Base-by-base conservation (phyloP, 1,140 invertebrate genomes). In the Campodea augens region DNA sequence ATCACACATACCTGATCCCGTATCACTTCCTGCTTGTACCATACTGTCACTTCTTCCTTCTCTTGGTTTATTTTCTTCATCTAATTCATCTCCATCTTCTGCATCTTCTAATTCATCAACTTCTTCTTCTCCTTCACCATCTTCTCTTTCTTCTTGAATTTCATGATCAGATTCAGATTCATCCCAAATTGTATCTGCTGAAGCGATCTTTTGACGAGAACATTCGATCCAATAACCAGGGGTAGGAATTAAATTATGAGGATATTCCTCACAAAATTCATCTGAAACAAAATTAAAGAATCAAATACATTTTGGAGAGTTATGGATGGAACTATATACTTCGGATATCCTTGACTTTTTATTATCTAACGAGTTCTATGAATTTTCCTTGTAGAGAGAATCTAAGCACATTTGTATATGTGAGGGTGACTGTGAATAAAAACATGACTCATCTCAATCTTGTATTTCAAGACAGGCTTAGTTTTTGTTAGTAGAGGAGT, bases 201-300 rank as follows among this genome's bases (percentile, higher is more conserved):
- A 70, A 4, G 49, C 46, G 46, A 86, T 86, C 63, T 87, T 85
- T 60, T 87, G 84, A 23, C 84, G 68, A 1, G 84, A 88, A 59
- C 88, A 93, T 62, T 93, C 88, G 55, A 92, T 87, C 88, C 88
- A 93, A 64, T 93, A 92, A 23, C 87, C 87, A 0, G 87, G 83
- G 0, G 85, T 88, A 1, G 83, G 80, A 44, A 87, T 79, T 51
- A 92, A 70, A 57, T 79, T 86, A 64, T 93, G 87, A 0, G 87
- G 87, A 64, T 82, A 91, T 56, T 89, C 84, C 57, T 85, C 77
- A 60, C 88, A 93, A 59, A 89, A 84, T 62, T 89, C 86, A 70
- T 89, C 85, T 86, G 66, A n/a, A n/a, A n/a, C n/a, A n/a, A n/a
- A n/a, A n/a, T n/a, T n/a, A n/a, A n/a, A n/a, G n/a, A n/a, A n/a